Evolutionary conservation across 2,797 vertebrate genomes (phyloP).

Genomic region (Garrulus glandarius): DNA sequence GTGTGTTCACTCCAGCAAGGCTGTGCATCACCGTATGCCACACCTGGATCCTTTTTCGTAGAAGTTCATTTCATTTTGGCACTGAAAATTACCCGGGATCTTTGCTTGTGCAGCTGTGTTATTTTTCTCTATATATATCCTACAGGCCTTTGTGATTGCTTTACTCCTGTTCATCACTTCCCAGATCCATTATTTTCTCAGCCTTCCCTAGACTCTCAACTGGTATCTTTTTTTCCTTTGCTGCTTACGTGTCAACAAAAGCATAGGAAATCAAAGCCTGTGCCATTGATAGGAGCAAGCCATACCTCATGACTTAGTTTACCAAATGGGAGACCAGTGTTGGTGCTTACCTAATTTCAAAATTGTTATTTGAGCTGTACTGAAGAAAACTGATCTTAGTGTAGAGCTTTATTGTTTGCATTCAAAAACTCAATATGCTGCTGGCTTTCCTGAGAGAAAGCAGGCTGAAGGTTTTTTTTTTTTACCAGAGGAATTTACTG

Average conservation of each 20-base stretch:
- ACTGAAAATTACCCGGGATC: not conserved
- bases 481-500: not conserved
- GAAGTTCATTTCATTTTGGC: not conserved
- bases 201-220: not conserved
- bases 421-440: not conserved
- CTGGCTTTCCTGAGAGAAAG: not conserved
- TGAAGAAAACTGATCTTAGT: not conserved
- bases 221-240: not conserved
- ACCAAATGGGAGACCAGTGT: not conserved
- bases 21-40: fast-evolving
- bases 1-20: not conserved
- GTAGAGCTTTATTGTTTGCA: not conserved
- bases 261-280: not conserved
- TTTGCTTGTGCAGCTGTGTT: fast-evolving
- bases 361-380: not conserved
- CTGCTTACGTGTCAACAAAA: not conserved
- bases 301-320: not conserved
- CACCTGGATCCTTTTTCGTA: not conserved
- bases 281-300: not conserved
- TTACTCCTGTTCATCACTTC: not conserved
- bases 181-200: not conserved
- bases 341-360: not conserved
- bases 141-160: not conserved
- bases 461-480: not conserved
- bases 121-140: not conserved